Evolutionary conservation across 2,888 invertebrate species (phyloP).

Genomic region (Chrysolina haemoptera): DNA sequence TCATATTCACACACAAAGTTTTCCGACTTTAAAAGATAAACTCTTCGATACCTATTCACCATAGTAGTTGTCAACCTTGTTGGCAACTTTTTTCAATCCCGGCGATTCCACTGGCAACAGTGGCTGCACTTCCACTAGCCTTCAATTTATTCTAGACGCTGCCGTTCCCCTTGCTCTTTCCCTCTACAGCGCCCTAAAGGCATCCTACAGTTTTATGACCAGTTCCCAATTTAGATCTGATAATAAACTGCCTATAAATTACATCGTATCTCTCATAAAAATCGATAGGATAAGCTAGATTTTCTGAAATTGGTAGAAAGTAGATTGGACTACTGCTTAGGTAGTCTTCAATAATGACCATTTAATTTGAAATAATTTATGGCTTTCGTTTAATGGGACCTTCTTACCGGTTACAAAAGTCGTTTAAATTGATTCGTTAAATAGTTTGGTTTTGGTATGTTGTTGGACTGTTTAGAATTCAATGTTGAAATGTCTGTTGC

Average conservation of each 20-base stretch:
- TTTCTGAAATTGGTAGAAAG: slow-evolving; percentile 38
- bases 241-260: slow-evolving; percentile 53
- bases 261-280: slow-evolving; percentile 46
- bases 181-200: slow-evolving; percentile 35
- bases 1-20: too few relatives aligned
- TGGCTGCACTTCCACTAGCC: slow-evolving; percentile 8
- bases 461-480: slow-evolving; percentile 14
- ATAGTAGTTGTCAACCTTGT: too few relatives aligned
- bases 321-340: slow-evolving; percentile 33
- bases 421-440: slow-evolving; percentile 27
- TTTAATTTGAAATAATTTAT: slow-evolving; percentile 38
- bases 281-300: slow-evolving; percentile 43
- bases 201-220: slow-evolving; percentile 52
- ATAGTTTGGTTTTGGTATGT: slow-evolving; percentile 19
- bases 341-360: slow-evolving; percentile 33
- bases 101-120: slow-evolving; percentile 25
- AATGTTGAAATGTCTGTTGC: slow-evolving; percentile 13
- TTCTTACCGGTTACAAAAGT: slow-evolving; percentile 4
- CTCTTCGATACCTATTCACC: too few relatives aligned
- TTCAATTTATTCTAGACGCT: slow-evolving; percentile 31
- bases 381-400: slow-evolving; percentile 23
- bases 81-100: neutral
- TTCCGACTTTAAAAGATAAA: too few relatives aligned
- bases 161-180: neutral
- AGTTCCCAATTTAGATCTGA: slow-evolving; percentile 50